Evolutionary conservation across 2,797 vertebrate species (phyloP).

Genomic region (Clarias platycephalus): DNA sequence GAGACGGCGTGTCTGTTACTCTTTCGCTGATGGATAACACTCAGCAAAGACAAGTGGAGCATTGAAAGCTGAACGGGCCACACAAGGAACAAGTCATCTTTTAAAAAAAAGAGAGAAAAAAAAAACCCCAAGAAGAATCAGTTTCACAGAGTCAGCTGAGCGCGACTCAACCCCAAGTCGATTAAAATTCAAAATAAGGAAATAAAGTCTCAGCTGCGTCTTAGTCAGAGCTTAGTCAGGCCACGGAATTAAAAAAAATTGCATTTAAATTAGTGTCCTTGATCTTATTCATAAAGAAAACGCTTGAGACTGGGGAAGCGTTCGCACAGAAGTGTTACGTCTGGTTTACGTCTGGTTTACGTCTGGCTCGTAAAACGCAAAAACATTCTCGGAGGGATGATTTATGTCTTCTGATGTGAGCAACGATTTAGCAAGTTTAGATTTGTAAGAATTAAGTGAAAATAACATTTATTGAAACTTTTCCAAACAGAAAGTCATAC

Average conservation of each 20-base stretch:
- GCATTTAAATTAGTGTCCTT: neutral
- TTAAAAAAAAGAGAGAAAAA: neutral
- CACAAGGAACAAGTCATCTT: neutral
- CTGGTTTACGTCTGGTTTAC: neutral
- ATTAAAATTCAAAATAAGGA: constrained; percentile 22
- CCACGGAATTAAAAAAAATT: neutral
- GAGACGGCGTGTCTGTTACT: constrained; percentile 59
- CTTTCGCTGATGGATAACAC: constrained; percentile 65
- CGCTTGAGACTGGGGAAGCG: neutral
- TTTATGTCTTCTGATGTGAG: neutral
- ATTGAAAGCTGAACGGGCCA: constrained; percentile 53
- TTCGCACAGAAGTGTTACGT: neutral
- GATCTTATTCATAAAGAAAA: neutral
- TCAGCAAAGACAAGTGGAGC: constrained; percentile 43
- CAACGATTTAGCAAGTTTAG: neutral
- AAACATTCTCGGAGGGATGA: neutral
- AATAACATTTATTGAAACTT: no score
- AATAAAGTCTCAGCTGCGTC: neutral
- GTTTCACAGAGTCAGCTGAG: neutral
- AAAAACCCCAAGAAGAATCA: no score
- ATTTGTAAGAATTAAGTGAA: neutral
- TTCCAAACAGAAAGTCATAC: no score
- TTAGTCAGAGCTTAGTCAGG: neutral
- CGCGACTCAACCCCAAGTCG: constrained; percentile 6
- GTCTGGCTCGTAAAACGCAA: neutral